These are phyloP conservation scores for Clunio marinus DNA, from an alignment of 2,888 invertebrate genomes.

Conservation along the genomic window DNA sequence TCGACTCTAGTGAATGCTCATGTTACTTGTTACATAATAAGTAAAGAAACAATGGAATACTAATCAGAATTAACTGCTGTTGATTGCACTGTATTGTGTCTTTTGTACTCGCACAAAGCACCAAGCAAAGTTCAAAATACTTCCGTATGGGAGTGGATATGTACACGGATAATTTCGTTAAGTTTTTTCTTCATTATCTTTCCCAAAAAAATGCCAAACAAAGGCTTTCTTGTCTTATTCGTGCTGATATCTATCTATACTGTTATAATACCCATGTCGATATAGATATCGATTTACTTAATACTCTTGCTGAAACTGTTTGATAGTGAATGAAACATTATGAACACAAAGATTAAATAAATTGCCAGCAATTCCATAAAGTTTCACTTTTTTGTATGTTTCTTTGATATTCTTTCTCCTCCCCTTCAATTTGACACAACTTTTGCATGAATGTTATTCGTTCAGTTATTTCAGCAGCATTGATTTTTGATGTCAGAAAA, in stretches of 20 bases:
- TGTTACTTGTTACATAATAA: no score
- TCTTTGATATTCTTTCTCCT: neutral
- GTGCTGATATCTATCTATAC: no score
- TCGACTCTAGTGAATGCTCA: no score
- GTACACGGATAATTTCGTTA: no score
- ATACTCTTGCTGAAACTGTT: constrained; percentile 2
- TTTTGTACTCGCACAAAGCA: neutral
- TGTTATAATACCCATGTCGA: neutral
- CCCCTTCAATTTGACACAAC: neutral
- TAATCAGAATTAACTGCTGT: neutral
- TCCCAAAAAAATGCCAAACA: no score
- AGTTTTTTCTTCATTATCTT: neutral
- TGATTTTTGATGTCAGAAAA: neutral
- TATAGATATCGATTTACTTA: constrained; percentile 6
- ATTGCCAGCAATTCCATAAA: constrained; percentile 8
- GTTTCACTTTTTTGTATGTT: constrained; percentile 12
- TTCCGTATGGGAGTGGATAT: no score
- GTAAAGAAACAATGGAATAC: no score
- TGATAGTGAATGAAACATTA: constrained; percentile 16
- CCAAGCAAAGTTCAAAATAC: neutral
- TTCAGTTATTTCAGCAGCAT: no score
- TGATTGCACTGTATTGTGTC: neutral
- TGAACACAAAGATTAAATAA: constrained; percentile 18
- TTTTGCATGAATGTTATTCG: neutral
- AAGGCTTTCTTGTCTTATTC: no score